Conservation (phyloP, 2,888 invertebrate genomes). For the Pherbina coryleti region DNA sequence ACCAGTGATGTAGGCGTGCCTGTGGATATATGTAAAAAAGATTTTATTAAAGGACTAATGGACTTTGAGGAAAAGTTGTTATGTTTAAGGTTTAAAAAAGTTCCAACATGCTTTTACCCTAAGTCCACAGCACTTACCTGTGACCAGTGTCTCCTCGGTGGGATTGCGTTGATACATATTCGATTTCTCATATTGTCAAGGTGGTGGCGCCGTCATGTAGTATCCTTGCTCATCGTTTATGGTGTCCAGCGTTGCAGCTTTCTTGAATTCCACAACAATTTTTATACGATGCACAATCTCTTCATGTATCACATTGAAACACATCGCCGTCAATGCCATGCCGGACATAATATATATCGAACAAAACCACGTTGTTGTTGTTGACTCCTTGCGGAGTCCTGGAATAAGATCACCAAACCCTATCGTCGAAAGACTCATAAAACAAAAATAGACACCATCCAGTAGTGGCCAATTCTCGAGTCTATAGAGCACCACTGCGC, state of each 20-base stretch:
- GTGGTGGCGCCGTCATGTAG: conserved; percentile 59
- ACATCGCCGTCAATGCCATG: conserved; percentile 90
- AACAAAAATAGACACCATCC: conserved; percentile 94
- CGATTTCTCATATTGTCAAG: conserved; percentile 68
- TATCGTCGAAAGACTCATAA: conserved; percentile 93
- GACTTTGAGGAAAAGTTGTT: too few species aligned
- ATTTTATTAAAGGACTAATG: too few species aligned
- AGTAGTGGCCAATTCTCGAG: conserved; percentile 92
- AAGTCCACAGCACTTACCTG: conserved; percentile 59
- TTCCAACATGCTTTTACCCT: too few species aligned
- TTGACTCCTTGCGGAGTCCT: conserved; percentile 72
- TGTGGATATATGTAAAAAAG: conserved; percentile 42
- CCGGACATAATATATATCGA: conserved; percentile 89
- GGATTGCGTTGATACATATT: conserved; percentile 72
- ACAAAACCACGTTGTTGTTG: conserved; percentile 88
- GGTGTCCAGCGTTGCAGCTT: conserved; percentile 55
- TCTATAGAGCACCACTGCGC: conserved; percentile 87
- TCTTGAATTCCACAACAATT: conserved; percentile 71
- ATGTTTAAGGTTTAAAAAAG: too few species aligned
- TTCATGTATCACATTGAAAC: conserved; percentile 90
- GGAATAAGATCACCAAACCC: conserved; percentile 91
- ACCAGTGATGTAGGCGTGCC: conserved; percentile 72
- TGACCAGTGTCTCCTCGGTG: conserved; percentile 74
- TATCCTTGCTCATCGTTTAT: conserved; percentile 59
- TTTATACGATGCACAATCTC: conserved; percentile 87